These are phyloP conservation scores for Synanthedon vespiformis DNA, from an alignment of 2,888 invertebrate genomes.

Conservation along the genomic window DNA sequence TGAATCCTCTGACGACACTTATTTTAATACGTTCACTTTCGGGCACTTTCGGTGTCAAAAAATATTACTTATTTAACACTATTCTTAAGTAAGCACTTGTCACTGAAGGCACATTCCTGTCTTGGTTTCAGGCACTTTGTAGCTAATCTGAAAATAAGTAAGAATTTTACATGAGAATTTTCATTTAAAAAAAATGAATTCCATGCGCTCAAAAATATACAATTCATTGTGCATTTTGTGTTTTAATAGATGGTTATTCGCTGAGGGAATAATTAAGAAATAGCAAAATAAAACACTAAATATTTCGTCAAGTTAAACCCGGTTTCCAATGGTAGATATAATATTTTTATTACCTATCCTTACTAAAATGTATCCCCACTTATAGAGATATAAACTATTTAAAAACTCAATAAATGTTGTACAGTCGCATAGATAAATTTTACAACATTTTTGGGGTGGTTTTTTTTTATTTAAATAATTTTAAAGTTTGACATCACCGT, in stretches of 20 bases:
- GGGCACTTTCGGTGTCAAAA: slow-evolving; percentile 18
- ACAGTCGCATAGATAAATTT: no score
- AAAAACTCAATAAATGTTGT: no score
- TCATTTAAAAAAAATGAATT: not conserved
- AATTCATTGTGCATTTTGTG: not conserved
- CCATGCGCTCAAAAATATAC: no score
- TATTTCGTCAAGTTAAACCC: not conserved
- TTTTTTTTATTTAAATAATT: no score
- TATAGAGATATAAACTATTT: no score
- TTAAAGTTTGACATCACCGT: no score
- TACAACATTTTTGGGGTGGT: no score
- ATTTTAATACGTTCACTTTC: slow-evolving; percentile 20
- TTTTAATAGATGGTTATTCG: not conserved
- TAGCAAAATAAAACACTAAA: not conserved
- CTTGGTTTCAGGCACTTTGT: slow-evolving; percentile 39
- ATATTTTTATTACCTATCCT: no score
- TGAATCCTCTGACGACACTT: slow-evolving; percentile 13
- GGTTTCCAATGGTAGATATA: no score
- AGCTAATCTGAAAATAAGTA: slow-evolving; percentile 31
- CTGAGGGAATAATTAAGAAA: not conserved
- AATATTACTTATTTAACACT: slow-evolving; percentile 24
- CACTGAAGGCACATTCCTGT: slow-evolving; percentile 58
- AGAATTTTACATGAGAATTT: slow-evolving; percentile 2
- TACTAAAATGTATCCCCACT: no score
- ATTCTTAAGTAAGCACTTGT: slow-evolving; percentile 24